Evolutionary conservation across 2,797 vertebrate genomes (phyloP).

Genomic region (Diplodus puntazzo): DNA sequence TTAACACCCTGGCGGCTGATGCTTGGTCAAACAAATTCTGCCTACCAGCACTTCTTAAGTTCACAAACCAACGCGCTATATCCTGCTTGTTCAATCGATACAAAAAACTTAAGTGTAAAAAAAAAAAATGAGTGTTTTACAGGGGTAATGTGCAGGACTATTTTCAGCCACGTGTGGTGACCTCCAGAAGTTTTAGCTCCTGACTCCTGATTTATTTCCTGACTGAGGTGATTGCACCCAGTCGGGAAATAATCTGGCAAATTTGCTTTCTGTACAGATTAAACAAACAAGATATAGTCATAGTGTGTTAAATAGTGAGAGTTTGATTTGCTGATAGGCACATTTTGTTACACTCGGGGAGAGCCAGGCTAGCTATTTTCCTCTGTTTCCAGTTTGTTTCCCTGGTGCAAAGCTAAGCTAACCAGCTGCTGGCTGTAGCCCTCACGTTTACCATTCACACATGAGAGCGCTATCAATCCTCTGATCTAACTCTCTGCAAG

Average conservation of each 20-base stretch:
- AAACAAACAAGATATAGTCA: neutral
- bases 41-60: neutral
- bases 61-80: neutral
- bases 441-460: neutral
- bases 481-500: neutral
- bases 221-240: neutral
- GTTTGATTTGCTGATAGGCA: neutral
- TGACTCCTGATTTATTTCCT: too few species aligned
- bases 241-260: too few species aligned
- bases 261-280: neutral
- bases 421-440: neutral
- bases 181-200: neutral
- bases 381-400: neutral
- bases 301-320: neutral
- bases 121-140: neutral
- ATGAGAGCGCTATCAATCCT: neutral
- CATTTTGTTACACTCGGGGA: neutral
- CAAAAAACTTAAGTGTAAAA: neutral
- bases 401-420: conserved; percentile 1
- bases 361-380: neutral
- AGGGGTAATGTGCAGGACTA: neutral
- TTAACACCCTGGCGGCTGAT: too few species aligned
- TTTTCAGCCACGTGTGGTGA: neutral
- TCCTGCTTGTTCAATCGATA: neutral
- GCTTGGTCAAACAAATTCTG: neutral